Evolutionary conservation across 2,888 invertebrate species (phyloP), one percentile per base, ranked within the genome.

Genomic region (Eupithecia pulchellata): DNA sequence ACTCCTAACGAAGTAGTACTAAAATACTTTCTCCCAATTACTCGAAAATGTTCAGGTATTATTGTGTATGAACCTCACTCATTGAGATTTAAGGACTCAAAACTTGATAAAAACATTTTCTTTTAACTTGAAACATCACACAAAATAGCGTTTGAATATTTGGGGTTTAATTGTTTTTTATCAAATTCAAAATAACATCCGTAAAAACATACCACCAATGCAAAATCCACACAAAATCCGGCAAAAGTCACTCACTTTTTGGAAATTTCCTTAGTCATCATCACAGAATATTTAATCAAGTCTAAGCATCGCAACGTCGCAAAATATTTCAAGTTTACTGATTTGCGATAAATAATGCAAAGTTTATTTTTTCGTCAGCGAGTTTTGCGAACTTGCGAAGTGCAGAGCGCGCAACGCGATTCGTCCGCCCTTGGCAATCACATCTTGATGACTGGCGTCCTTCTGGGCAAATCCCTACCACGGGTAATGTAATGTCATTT

Each of bases 371-470:
- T 47, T 25, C 13, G 25, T 25, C 25, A 25, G 25, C 20, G 25
- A 20, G 17, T 17, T 1, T 47, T 32, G 61, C 58, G 66, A 61
- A 32, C 17, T 47, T 29, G 27, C 25, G 47, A 9, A 6, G 20
- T 13, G 39, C 52, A 14, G 25, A 30, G n/a, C 32, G 29, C 42
- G 30, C 32, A 25, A 25, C 14, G 5, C 60, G 34, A 9, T n/a
- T 29, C 32, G 66, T 68, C 30, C 4, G 20, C 30, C 63, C 29
- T 17, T 30, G 25, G 30, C 57, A n/a, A 58, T 64, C 42, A 30
- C 30, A 64, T 68, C n/a, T 64, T 42, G 57, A 57, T n/a, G 39
- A 68, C 68, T 68, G 63, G n/a, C 25, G 25, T 42, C 25, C 42
- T n/a, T 52, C 11, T 25, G 52, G 13, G 52, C 4, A 25, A 52